These are phyloP conservation scores for Epinotia brunnichana DNA, from an alignment of 2,888 invertebrate species.

Conservation along the genomic window DNA sequence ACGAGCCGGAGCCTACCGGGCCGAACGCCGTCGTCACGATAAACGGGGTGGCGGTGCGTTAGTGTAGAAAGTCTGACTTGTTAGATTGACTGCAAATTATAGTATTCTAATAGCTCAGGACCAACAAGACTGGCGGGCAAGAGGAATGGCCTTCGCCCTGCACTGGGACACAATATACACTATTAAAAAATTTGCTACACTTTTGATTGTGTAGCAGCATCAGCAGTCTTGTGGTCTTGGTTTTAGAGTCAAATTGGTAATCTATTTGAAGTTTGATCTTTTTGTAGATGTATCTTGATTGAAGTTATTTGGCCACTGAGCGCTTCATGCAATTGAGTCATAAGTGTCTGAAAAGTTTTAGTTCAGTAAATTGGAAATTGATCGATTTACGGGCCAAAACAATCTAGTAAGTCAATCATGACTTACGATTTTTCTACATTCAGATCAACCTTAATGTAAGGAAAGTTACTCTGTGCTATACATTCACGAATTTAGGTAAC, in stretches of 20 bases:
- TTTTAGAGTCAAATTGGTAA: too few relatives aligned
- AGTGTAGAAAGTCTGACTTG: neutral
- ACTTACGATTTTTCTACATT: neutral
- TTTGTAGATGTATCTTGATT: neutral
- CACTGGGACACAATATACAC: too few relatives aligned
- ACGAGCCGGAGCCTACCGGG: conserved; percentile 88
- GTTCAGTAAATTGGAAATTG: neutral
- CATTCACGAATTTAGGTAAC: conserved; percentile 38
- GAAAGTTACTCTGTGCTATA: conserved; percentile 31
- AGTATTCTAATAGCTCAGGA: neutral
- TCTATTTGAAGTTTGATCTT: neutral
- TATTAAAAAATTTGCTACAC: too few relatives aligned
- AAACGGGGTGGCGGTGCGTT: conserved; percentile 94
- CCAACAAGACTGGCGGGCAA: too few relatives aligned
- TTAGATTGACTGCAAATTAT: neutral
- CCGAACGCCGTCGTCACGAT: conserved; percentile 89
- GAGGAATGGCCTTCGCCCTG: too few relatives aligned
- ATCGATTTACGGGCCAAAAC: neutral
- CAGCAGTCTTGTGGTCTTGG: too few relatives aligned
- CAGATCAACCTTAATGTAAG: neutral
- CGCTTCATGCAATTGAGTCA: neutral
- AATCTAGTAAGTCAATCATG: neutral
- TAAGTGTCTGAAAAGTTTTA: neutral
- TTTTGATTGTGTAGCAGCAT: too few relatives aligned
- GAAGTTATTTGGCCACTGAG: neutral